phyloP scores from a whole-genome alignment of 1,140 invertebrate species.

The Acyrthosiphon pisum region DNA sequence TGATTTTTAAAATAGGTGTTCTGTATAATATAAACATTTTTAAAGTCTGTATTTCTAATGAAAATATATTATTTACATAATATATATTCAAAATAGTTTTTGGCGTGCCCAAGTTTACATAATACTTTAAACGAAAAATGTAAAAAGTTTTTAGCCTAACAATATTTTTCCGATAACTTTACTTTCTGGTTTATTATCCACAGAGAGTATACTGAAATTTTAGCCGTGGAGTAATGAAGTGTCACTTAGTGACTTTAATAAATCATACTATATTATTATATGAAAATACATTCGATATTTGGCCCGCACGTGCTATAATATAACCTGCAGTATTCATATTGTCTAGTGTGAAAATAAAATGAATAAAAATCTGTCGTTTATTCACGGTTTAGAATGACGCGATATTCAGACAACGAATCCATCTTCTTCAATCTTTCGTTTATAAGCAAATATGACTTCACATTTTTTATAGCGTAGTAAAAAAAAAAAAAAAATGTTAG shows the following conservation, averaged over 20 bases:
- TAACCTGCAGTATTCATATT: not conserved
- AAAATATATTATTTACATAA: not conserved
- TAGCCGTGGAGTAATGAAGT: not conserved
- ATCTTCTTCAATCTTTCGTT: conserved; percentile 9
- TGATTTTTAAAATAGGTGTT: not conserved
- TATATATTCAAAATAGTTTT: not conserved
- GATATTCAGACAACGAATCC: conserved; percentile 25
- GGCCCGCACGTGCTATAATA: not conserved
- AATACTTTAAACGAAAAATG: not conserved
- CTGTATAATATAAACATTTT: not conserved
- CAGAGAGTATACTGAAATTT: not conserved
- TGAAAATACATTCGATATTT: not conserved
- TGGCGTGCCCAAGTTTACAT: not conserved
- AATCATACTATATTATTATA: not conserved
- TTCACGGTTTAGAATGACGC: not conserved
- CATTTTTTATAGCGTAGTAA: not conserved
- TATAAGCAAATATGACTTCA: not conserved
- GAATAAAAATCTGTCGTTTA: conserved; percentile 14
- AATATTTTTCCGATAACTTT: not conserved
- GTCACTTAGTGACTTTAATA: not conserved
- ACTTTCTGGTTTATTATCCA: not conserved
- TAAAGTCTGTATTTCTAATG: not conserved
- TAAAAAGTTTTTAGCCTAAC: not conserved
- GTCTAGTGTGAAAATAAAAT: not conserved
- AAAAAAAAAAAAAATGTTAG: no score